phyloP scores from a whole-genome alignment of 2,113 vertebrate genomes.

The Sinocyclocheilus anshuiensis region DNA sequence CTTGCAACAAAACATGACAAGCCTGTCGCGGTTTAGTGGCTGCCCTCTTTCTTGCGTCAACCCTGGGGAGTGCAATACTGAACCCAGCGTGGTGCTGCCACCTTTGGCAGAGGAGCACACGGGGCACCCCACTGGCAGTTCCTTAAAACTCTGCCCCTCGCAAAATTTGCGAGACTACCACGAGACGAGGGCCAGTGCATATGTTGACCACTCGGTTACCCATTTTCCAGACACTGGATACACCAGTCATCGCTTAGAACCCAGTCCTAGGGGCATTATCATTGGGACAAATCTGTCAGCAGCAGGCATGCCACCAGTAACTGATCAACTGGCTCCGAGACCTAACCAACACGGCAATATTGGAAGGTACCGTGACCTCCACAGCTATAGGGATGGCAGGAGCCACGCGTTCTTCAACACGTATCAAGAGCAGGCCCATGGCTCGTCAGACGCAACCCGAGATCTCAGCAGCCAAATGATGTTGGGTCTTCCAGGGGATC shows the following conservation, averaged over 20 bases:
- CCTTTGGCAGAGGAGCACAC: slow-evolving; percentile 71
- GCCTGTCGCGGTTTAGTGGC: slow-evolving; percentile 74
- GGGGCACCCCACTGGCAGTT: slow-evolving; percentile 72
- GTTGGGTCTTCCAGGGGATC: slow-evolving; percentile 70
- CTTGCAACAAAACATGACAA: slow-evolving; percentile 67
- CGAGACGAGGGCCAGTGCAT: slow-evolving; percentile 72
- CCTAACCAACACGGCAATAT: slow-evolving; percentile 73
- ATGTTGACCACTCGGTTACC: slow-evolving; percentile 76
- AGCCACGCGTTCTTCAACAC: slow-evolving; percentile 73
- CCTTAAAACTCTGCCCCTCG: slow-evolving; percentile 79
- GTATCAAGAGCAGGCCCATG: slow-evolving; percentile 79
- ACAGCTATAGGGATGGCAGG: slow-evolving; percentile 72
- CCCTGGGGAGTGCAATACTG: slow-evolving; percentile 70
- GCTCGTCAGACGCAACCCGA: slow-evolving; percentile 67
- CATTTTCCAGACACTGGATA: slow-evolving; percentile 78
- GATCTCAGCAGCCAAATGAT: slow-evolving; percentile 71
- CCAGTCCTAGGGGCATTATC: slow-evolving; percentile 76
- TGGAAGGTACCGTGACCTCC: slow-evolving; percentile 75
- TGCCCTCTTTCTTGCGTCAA: slow-evolving; percentile 78
- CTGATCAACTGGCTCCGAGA: slow-evolving; percentile 75
- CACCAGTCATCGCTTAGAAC: slow-evolving; percentile 74
- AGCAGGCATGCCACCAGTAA: slow-evolving; percentile 76
- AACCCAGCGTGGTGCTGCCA: slow-evolving; percentile 73
- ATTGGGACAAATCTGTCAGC: slow-evolving; percentile 76
- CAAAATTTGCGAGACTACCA: slow-evolving; percentile 75